Percentiles rank a stretch among this genome's conserved stretches.
Evolutionary conservation across 1,140 invertebrate genomes (phyloP).

Genomic region (Drosophila pseudoobscura): DNA sequence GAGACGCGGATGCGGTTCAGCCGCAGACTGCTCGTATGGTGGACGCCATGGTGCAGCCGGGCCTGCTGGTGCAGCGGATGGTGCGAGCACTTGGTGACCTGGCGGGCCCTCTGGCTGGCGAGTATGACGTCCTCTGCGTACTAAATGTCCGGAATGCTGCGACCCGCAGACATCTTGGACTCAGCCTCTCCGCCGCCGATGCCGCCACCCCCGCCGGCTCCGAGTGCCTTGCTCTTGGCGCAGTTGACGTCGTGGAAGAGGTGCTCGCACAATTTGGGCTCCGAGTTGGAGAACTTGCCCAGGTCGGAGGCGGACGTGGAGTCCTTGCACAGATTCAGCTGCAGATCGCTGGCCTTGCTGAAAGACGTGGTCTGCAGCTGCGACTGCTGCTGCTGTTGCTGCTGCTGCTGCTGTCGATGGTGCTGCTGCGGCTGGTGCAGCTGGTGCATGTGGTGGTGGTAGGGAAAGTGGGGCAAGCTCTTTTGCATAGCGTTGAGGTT

Average conservation of each 20-base stretch:
- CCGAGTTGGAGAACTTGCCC: slow-evolving; percentile 81
- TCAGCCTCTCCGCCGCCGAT: slow-evolving; percentile 6
- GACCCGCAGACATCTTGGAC: slow-evolving; percentile 55
- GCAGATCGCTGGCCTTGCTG: slow-evolving; percentile 80
- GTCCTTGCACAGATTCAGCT: slow-evolving; percentile 66
- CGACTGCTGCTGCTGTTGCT: slow-evolving; percentile 70
- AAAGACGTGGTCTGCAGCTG: slow-evolving; percentile 77
- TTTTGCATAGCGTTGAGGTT: slow-evolving; percentile 88
- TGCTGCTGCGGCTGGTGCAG: slow-evolving; percentile 32
- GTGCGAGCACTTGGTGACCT: slow-evolving; percentile 59
- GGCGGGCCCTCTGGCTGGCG: slow-evolving; percentile 67
- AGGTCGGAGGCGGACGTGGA: slow-evolving; percentile 56
- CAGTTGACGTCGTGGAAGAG: slow-evolving; percentile 79
- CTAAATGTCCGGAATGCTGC: slow-evolving; percentile 82
- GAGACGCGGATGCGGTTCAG: slow-evolving; percentile 63
- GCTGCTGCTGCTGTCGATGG: slow-evolving; percentile 48
- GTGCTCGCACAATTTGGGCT: slow-evolving; percentile 82
- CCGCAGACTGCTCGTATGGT: slow-evolving; percentile 59
- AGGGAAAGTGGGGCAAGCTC: slow-evolving; percentile 72
- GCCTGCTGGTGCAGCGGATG: slow-evolving; percentile 68
- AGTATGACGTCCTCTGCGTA: slow-evolving; percentile 83
- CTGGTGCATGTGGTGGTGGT: slow-evolving; percentile 30
- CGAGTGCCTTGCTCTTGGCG: slow-evolving; percentile 72
- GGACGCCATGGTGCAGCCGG: slow-evolving; percentile 18
- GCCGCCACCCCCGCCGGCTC: slow-evolving; percentile 1